Base-by-base conservation (phyloP, 2,888 invertebrate genomes). In the Watsonalla binaria region DNA sequence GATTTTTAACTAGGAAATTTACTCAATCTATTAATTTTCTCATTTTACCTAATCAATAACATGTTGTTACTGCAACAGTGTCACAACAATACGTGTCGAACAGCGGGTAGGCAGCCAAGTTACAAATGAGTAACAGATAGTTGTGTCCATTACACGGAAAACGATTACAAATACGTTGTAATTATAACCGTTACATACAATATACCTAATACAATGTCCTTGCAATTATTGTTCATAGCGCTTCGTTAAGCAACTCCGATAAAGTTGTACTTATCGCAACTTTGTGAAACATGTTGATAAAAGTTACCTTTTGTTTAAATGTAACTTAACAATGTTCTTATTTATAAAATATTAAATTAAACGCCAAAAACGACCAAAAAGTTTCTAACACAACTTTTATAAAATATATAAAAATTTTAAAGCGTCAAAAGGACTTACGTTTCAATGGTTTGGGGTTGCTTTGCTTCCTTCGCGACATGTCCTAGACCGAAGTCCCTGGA, bases 391-490 rank as follows among this genome's bases (percentile, higher is more conserved):
- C 47, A 54, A 47, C 39, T 42, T 24, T 1, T 24, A 24, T 2
- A 24, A 24, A 24, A 4, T 24, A 24, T 4, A 24, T 15, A 51
- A 47, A 54, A 56, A 53, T 34, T n/a, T n/a, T n/a, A n/a, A n/a
- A n/a, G n/a, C n/a, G 13, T 54, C 51, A 53, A 55, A 11, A 13
- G 5, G 53, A 95, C 96, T 94, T 92, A 97, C 97, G 95, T 97
- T 97, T 97, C 80, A 97, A 93, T 84, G 97, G 97, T 92, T 97
- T 97, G 75, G 97, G 97, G 92, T 97, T 97, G 92, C 96, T 96
- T 93, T 97, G 97, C 93, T 97, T 97, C 92, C 97, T 94, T 88
- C 97, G 95, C 86, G 97, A 97, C 97, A 97, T 97, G 86, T 81
- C 89, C 87, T 84, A 84, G 75, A 73, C 72, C 68, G 67, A 66